Percentiles rank a stretch among this genome's conserved stretches.
These are phyloP conservation scores for Plumapathes pennacea DNA, from an alignment of 92 coral and sea anemone genomes.

Conservation along the genomic window DNA sequence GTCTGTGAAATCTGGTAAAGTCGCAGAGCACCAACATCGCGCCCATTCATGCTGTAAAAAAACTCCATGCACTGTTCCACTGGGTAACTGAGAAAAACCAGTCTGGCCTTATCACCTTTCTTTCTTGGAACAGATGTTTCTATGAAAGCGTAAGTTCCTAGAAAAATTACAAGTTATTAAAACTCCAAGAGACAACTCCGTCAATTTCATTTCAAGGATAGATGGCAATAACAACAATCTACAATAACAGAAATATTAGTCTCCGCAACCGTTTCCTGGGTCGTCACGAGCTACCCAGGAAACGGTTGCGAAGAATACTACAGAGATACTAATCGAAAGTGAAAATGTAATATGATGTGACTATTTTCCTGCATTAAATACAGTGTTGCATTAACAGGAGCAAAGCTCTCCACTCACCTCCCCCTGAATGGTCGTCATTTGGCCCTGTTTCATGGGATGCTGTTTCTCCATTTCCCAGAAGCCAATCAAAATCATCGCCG, in stretches of 20 bases:
- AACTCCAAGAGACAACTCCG: no score
- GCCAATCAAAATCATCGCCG: conserved; percentile 60
- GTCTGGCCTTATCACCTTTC: conserved; percentile 44
- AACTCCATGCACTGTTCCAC: conserved; percentile 41
- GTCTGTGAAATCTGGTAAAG: conserved; percentile 38
- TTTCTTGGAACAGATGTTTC: conserved; percentile 59
- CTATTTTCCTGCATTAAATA: no score
- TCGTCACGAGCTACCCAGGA: no score
- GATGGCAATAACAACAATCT: no score
- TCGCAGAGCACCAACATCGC: conserved; percentile 39
- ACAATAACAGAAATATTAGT: no score
- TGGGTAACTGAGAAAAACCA: conserved; percentile 29
- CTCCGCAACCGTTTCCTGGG: no score
- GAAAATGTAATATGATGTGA: no score
- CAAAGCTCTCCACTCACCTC: no score
- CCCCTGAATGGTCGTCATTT: conserved; percentile 13
- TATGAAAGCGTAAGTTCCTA: conserved; percentile 35
- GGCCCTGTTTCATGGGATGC: conserved; percentile 62
- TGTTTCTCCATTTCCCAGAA: conserved; percentile 26
- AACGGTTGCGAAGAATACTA: no score
- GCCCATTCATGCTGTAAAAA: conserved; percentile 72
- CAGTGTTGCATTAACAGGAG: no score
- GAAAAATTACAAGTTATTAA: background rate
- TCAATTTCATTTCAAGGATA: no score
- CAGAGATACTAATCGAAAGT: no score